Conservation (phyloP, 2,888 invertebrate genomes). For the Chelonus formosanus region DNA sequence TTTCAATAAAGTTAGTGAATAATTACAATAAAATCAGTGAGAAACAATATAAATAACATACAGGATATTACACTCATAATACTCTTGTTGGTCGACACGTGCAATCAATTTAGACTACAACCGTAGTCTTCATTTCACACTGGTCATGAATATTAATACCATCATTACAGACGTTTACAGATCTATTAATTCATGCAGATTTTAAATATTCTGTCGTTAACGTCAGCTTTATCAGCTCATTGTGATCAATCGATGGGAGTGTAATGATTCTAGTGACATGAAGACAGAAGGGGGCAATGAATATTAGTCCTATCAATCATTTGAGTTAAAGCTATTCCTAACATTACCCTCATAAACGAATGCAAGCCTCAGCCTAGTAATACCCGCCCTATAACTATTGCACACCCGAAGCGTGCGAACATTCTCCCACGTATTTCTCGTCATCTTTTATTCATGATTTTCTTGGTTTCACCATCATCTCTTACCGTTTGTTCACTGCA, state of each 20-base stretch:
- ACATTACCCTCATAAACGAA: conserved; percentile 30
- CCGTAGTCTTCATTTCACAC: conserved; percentile 9
- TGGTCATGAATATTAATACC: conserved; percentile 62
- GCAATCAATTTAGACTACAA: background rate
- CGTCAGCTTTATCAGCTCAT: conserved; percentile 56
- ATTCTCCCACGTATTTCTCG: conserved; percentile 40
- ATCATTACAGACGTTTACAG: conserved; percentile 61
- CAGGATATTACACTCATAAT: background rate
- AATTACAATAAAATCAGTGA: too few species aligned
- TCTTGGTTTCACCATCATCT: conserved; percentile 34
- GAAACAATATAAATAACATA: too few species aligned
- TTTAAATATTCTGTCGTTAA: conserved; percentile 59
- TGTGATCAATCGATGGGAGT: conserved; percentile 19
- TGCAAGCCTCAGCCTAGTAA: conserved; percentile 34
- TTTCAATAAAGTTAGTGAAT: too few species aligned
- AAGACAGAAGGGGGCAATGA: conserved; percentile 25
- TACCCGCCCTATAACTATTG: conserved; percentile 38
- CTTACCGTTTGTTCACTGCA: background rate
- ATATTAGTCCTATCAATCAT: conserved; percentile 65
- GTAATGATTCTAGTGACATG: conserved; percentile 8
- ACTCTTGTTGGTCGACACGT: background rate
- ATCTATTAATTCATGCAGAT: conserved; percentile 60
- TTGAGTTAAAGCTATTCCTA: conserved; percentile 37
- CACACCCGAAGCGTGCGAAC: conserved; percentile 47
- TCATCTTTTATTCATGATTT: conserved; percentile 54